Conservation (phyloP, 2,113 vertebrate species). For the Xerus inauris region DNA sequence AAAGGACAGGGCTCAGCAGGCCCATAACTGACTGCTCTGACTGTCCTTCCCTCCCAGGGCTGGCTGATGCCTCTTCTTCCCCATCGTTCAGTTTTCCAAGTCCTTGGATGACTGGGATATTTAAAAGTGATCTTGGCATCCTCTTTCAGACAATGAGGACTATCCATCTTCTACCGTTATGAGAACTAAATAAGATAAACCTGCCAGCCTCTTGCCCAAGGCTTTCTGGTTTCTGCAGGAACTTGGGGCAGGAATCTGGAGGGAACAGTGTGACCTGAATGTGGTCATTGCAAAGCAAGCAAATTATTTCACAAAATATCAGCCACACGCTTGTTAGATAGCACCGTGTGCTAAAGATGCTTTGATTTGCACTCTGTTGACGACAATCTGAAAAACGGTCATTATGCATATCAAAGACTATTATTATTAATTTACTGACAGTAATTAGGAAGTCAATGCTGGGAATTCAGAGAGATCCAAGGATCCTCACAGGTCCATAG, state of each 20-base stretch:
- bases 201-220: background rate
- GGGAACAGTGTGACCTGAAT: background rate
- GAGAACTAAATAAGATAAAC: background rate
- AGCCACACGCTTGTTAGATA: background rate
- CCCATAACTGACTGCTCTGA: fast-evolving
- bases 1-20: fast-evolving
- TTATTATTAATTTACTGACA: background rate
- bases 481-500: fast-evolving
- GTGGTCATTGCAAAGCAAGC: background rate
- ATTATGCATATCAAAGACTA: too few species aligned
- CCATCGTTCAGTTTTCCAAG: background rate
- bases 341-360: background rate
- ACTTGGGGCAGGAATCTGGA: background rate
- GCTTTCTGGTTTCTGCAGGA: background rate
- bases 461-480: fast-evolving
- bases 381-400: too few species aligned
- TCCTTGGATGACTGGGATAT: background rate
- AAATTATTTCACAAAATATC: background rate
- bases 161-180: background rate
- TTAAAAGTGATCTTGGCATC: background rate
- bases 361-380: background rate
- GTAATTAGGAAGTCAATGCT: background rate
- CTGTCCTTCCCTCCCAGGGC: too few species aligned
- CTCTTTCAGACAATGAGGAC: background rate
- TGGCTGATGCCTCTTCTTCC: too few species aligned